Conservation (phyloP, 2,888 invertebrate genomes). For the Nymphalis c-album region DNA sequence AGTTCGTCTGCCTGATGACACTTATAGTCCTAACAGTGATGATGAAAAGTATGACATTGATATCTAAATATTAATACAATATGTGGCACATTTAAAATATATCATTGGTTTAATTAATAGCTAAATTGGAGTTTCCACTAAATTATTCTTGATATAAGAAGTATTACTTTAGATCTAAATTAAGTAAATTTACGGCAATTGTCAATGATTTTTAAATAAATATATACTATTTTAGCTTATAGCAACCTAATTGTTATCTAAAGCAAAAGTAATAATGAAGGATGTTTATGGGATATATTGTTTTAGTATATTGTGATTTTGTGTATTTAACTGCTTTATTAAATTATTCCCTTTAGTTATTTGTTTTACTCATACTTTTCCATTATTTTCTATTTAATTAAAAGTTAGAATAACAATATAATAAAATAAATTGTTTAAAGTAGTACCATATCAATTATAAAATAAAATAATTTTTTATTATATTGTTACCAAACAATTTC, state of each 20-base stretch:
- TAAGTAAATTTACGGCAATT: conserved; percentile 16
- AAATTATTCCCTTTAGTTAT: conserved; percentile 28
- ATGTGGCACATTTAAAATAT: background rate
- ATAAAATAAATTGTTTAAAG: too few species aligned
- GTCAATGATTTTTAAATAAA: conserved; percentile 13
- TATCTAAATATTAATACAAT: conserved; percentile 48
- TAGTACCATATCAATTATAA: too few species aligned
- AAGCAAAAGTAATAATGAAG: conserved; percentile 1
- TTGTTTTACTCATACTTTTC: background rate
- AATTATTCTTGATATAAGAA: conserved; percentile 13
- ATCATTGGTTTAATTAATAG: background rate
- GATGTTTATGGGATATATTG: conserved; percentile 18
- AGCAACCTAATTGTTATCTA: conserved; percentile 7
- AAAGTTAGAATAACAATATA: too few species aligned
- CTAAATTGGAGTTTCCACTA: conserved; percentile 4
- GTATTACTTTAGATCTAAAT: conserved; percentile 4
- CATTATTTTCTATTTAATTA: background rate
- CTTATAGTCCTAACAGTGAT: conserved; percentile 75
- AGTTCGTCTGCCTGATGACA: conserved; percentile 72
- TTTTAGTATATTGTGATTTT: conserved; percentile 19
- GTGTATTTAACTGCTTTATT: conserved; percentile 26
- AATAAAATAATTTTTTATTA: too few species aligned
- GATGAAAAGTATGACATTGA: conserved; percentile 80
- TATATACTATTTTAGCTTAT: conserved; percentile 12
- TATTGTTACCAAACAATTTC: too few species aligned